Percentiles rank a stretch among this genome's conserved stretches.
Conservation (phyloP, 2,113 vertebrate genomes). For the Elaphurus davidianus region DNA sequence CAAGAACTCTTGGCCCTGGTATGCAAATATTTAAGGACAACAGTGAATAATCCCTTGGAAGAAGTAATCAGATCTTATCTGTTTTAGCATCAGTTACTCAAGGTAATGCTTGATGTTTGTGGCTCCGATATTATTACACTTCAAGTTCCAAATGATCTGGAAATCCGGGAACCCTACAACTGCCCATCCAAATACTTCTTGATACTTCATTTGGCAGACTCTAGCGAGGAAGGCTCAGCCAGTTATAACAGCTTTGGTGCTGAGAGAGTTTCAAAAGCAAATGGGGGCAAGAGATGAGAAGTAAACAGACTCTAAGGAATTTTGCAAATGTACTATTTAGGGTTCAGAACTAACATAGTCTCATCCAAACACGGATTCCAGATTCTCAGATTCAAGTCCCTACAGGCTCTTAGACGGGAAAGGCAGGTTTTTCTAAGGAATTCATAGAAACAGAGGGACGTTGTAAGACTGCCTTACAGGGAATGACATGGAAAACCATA, state of each 20-base stretch:
- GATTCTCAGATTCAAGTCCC: neutral
- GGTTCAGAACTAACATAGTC: neutral
- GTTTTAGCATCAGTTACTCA: neutral
- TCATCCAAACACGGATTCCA: neutral
- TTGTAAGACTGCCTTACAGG: neutral
- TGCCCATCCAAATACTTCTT: neutral
- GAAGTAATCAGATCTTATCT: neutral
- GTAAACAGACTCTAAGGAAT: neutral
- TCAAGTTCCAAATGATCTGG: neutral
- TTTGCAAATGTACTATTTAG: neutral
- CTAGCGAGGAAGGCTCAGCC: rapidly evolving
- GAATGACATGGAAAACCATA: neutral
- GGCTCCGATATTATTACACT: rapidly evolving
- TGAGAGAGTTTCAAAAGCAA: neutral
- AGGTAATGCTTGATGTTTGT: neutral
- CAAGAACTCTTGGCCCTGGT: neutral
- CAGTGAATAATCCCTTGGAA: neutral
- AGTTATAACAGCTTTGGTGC: neutral
- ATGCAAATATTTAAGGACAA: conserved; percentile 57
- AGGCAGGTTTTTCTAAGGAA: neutral
- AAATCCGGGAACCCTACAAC: rapidly evolving
- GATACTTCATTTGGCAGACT: neutral
- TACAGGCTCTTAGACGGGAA: neutral
- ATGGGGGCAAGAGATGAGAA: neutral
- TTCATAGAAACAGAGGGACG: neutral